These are phyloP conservation scores for Motacilla alba DNA, from an alignment of 2,113 vertebrate genomes.

Conservation along the genomic window DNA sequence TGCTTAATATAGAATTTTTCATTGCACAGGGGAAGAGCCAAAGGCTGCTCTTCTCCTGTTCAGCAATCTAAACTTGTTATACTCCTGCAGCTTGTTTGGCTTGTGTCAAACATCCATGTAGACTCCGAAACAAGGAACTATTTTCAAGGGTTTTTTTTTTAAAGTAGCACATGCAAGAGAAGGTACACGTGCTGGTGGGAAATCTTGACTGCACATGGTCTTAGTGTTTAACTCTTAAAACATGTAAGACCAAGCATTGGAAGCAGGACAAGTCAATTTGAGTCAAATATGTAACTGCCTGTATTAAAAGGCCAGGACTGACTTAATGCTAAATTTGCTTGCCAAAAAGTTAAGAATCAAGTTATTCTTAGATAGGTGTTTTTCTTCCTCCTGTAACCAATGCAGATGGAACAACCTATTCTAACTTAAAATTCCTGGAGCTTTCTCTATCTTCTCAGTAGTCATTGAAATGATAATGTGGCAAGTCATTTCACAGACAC, in stretches of 20 bases:
- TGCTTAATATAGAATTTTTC: not conserved
- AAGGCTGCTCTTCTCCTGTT: not conserved
- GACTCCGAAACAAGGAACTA: not conserved
- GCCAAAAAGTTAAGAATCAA: not conserved
- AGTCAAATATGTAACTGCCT: not conserved
- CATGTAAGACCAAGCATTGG: not conserved
- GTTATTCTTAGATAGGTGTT: not conserved
- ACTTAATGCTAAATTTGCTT: not conserved
- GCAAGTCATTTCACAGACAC: not conserved
- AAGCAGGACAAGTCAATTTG: not conserved
- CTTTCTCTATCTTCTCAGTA: not conserved
- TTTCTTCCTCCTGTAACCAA: not conserved
- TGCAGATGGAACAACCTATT: not conserved
- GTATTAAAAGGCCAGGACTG: not conserved
- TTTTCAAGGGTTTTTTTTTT: not conserved
- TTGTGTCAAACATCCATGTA: not conserved
- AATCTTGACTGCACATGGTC: not conserved
- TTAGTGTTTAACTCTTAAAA: not conserved
- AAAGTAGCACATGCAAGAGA: not conserved
- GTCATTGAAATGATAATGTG: not conserved
- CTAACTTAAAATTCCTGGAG: not conserved
- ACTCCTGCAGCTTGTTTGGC: not conserved
- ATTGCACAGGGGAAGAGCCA: accelerated
- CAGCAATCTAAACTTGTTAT: not conserved
- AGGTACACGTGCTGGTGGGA: not conserved